These are phyloP conservation scores for Theristus sp. DNA, from an alignment of 2,888 invertebrate genomes.

Conservation along the genomic window DNA sequence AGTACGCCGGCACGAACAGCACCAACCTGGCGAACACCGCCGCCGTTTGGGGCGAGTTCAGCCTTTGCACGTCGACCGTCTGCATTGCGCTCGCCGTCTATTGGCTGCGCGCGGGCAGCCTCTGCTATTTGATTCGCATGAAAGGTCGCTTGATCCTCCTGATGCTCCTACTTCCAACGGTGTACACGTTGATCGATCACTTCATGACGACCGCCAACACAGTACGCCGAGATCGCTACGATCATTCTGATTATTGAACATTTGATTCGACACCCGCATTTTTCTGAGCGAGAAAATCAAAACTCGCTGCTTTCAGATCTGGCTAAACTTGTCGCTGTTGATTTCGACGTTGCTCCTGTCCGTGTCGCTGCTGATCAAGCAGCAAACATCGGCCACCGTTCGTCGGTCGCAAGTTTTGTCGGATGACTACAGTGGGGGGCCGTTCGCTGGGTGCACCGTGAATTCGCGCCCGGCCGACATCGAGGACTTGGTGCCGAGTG, in stretches of 20 bases:
- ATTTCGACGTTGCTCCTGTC: background rate
- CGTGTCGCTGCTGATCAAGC: background rate
- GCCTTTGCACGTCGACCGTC: conserved; percentile 11
- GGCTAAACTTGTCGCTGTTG: background rate
- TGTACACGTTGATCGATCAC: too few species aligned
- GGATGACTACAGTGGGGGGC: too few species aligned
- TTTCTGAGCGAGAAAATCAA: too few species aligned
- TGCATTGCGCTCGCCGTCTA: background rate
- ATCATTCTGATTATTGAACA: too few species aligned
- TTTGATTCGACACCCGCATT: too few species aligned
- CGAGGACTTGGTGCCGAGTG: background rate
- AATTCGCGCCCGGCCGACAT: background rate
- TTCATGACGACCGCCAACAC: too few species aligned
- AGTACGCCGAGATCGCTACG: too few species aligned
- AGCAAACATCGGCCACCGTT: too few species aligned
- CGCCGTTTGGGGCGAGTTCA: background rate
- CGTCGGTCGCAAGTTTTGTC: background rate
- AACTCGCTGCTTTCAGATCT: too few species aligned
- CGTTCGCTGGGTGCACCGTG: too few species aligned
- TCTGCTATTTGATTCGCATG: conserved; percentile 30
- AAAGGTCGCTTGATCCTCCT: background rate
- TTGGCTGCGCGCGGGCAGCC: conserved; percentile 49
- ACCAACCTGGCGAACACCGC: background rate
- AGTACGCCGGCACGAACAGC: background rate
- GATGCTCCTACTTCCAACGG: too few species aligned